phyloP scores from a whole-genome alignment of 1,140 invertebrate genomes.

The Gonatopus flavifemur region DNA sequence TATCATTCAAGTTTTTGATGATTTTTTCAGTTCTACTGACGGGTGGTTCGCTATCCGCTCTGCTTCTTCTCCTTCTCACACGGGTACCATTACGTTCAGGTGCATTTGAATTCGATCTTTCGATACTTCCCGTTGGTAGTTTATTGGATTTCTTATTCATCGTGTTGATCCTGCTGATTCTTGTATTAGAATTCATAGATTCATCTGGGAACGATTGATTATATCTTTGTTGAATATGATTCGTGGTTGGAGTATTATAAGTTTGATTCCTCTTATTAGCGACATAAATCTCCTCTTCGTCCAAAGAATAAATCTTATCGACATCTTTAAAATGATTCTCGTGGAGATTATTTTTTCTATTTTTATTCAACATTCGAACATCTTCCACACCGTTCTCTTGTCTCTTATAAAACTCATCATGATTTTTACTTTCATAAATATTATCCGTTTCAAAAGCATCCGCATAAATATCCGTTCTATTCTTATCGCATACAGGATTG shows the following conservation, averaged over 20 bases:
- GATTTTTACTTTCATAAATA: conserved; percentile 30
- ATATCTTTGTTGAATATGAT: conserved; percentile 5
- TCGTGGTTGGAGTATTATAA: no score
- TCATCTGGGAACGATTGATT: conserved; percentile 11
- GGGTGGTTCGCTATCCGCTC: conserved; percentile 51
- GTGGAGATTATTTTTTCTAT: no score
- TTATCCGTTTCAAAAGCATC: conserved; percentile 13
- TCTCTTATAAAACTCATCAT: not conserved
- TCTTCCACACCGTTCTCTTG: not conserved
- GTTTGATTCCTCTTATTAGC: conserved; percentile 30
- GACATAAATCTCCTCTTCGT: conserved; percentile 27
- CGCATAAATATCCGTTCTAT: conserved; percentile 1
- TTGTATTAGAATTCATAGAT: conserved; percentile 2
- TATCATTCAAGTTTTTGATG: conserved; percentile 52
- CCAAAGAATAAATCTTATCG: conserved; percentile 49
- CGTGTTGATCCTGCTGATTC: conserved; percentile 27
- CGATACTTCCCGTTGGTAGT: conserved; percentile 6
- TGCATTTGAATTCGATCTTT: conserved; percentile 2
- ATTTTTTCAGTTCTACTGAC: conserved; percentile 47
- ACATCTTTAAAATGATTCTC: conserved; percentile 47
- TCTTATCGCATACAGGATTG: conserved; percentile 3
- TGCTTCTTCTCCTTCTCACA: conserved; percentile 39
- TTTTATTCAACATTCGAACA: not conserved
- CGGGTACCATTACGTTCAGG: conserved; percentile 22
- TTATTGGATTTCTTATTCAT: conserved; percentile 33